phyloP scores from a whole-genome alignment of 2,797 vertebrate genomes.

The Neostethus bicornis region DNA sequence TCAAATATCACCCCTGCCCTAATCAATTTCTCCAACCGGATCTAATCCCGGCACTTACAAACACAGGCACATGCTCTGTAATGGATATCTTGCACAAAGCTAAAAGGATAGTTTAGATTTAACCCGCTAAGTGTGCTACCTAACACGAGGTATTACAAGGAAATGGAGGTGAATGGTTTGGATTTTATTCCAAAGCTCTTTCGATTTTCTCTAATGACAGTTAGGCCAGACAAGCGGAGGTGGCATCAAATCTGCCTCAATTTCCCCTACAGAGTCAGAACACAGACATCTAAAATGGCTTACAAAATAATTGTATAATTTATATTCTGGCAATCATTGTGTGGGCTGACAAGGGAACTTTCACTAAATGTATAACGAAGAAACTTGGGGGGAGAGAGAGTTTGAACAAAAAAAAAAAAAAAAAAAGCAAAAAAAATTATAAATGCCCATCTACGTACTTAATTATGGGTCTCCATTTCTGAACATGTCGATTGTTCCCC shows the following conservation, averaged over 20 bases:
- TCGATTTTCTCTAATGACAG: constrained; percentile 47
- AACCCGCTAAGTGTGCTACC: constrained; percentile 53
- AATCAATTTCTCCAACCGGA: constrained; percentile 60
- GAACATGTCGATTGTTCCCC: constrained; percentile 63
- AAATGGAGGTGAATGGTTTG: constrained; percentile 53
- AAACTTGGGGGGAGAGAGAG: no score
- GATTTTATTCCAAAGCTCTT: constrained; percentile 39
- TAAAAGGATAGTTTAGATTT: constrained; percentile 66
- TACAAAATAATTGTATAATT: constrained; percentile 72
- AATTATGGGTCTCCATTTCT: constrained; percentile 73
- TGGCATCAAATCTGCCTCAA: constrained; percentile 51
- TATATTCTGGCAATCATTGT: constrained; percentile 51
- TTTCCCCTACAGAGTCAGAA: constrained; percentile 30
- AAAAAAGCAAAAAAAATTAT: constrained; percentile 36
- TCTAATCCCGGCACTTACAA: constrained; percentile 50
- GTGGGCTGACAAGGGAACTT: constrained; percentile 57
- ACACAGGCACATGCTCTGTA: constrained; percentile 26
- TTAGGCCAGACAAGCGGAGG: constrained; percentile 37
- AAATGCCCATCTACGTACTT: constrained; percentile 69
- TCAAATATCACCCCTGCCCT: constrained; percentile 39
- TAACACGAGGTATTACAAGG: constrained; percentile 51
- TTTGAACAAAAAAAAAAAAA: constrained; percentile 8
- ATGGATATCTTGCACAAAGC: constrained; percentile 56
- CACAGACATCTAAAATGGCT: constrained; percentile 61
- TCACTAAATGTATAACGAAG: no score